Evolutionary conservation across 2,113 vertebrate species (phyloP).

Genomic region (Numida meleagris): DNA sequence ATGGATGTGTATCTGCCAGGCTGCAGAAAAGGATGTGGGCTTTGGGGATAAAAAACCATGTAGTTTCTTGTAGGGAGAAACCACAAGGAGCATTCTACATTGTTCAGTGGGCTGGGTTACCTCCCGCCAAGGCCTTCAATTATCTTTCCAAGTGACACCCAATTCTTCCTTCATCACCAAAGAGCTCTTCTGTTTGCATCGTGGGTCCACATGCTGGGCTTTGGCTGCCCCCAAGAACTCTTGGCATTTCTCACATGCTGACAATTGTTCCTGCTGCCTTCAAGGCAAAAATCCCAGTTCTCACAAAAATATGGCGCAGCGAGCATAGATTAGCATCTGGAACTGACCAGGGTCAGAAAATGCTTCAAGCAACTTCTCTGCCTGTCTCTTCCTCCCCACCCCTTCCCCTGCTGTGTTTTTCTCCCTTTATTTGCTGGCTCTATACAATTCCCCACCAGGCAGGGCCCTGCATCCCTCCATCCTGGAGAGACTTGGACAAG

Average conservation of each 20-base stretch:
- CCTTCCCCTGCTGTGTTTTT: not conserved
- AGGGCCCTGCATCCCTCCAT: not conserved
- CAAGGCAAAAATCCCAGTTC: slow-evolving; percentile 48
- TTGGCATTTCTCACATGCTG: slow-evolving; percentile 35
- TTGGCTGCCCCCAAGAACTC: not conserved
- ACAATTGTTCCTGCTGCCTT: slow-evolving; percentile 21
- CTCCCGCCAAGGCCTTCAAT: not conserved
- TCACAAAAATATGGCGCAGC: slow-evolving; percentile 34
- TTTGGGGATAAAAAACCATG: not conserved
- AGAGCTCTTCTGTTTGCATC: slow-evolving; percentile 15
- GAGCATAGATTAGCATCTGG: slow-evolving; percentile 56
- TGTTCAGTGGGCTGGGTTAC: slow-evolving; percentile 7
- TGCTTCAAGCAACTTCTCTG: not conserved
- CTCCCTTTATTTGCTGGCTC: slow-evolving; percentile 33
- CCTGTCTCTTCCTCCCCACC: slow-evolving; percentile 15
- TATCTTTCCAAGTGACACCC: slow-evolving; percentile 17
- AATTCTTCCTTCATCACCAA: slow-evolving; percentile 25
- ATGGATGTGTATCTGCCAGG: not conserved
- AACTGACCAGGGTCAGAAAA: slow-evolving; percentile 52
- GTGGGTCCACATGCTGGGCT: slow-evolving; percentile 1
- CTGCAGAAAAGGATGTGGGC: not conserved
- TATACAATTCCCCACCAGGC: not conserved
- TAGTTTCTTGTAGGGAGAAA: not conserved
- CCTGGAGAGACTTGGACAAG: not conserved
- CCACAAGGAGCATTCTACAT: not conserved